Base-by-base conservation (phyloP, 2,113 vertebrate species). In the Paramormyrops kingsleyae region DNA sequence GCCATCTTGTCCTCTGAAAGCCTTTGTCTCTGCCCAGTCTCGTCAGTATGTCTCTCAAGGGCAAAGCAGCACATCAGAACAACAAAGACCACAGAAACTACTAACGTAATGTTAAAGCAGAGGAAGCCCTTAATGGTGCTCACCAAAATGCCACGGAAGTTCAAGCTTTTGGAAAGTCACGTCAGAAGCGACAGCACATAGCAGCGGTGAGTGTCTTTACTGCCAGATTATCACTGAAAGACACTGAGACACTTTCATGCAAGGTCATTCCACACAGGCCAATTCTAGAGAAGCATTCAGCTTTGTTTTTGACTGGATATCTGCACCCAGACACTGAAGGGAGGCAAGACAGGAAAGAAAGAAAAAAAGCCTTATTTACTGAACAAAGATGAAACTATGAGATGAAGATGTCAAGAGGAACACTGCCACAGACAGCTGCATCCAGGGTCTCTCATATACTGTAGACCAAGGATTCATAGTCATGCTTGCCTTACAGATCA, bases 1-100 rank as follows among this genome's bases (percentile, higher is more conserved):
- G 92, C 93, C 93, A 93, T 83, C 66, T 80, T 39, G 66, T 86
- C 83, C 31, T 83, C 90, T 80, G 74, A 80, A 80, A 80, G 35
- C 74, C 74, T 95, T 94, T 94, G 94, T 96, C 92, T 92, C 92
- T 93, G 93, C 94, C 94, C 93, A 92, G 90, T 91, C 91, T 42
- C 3, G 89, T 52, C 50, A 88, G 87, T 27, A 17, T n/a, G 42
- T 59, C 88, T 87, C 21, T 87, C 21, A 59, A 84, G 56, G 21
- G 47, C 77, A 91, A 70, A 59, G 89, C 59, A 83, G 46, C 59
- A 74, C 66, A 86, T 44, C 83, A 87, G 8, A 47, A 50, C 15
- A 91, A 49, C 39, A 70, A 80, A 59, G 31, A 49, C n/a, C 66
- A 80, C 39, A 89, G 21, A 70, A 74, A 50, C 19, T 15, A 49